phyloP scores from a whole-genome alignment of 1,140 invertebrate species.

The Drosophila tristis region DNA sequence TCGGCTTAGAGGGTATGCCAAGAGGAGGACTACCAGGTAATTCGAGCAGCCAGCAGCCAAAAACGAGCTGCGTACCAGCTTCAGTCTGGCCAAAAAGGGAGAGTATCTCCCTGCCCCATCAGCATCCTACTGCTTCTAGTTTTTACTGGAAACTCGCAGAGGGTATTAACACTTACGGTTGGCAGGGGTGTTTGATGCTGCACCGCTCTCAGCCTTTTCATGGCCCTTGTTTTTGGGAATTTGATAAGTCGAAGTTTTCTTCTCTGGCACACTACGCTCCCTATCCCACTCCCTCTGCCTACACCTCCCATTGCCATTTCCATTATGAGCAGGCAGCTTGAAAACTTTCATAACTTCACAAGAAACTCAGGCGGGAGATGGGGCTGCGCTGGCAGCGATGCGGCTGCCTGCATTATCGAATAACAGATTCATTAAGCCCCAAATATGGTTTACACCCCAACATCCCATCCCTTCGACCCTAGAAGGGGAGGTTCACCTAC shows the following conservation, averaged over 20 bases:
- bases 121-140: background rate
- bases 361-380: constrained; percentile 32
- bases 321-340: constrained; percentile 55
- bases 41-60: background rate
- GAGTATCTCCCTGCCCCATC: background rate
- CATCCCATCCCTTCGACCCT: background rate
- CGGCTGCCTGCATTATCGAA: constrained; percentile 69
- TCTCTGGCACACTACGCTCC: constrained; percentile 6
- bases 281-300: background rate
- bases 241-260: constrained; percentile 57
- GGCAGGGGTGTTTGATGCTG: background rate
- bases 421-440: constrained; percentile 75
- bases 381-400: constrained; percentile 9
- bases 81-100: too few species aligned
- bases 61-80: background rate
- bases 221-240: constrained; percentile 26
- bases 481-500: too few species aligned
- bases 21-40: background rate
- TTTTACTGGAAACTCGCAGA: background rate
- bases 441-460: constrained; percentile 43
- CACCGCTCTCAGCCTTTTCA: too few species aligned
- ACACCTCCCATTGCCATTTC: background rate
- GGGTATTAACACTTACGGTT: too few species aligned
- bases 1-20: background rate
- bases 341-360: constrained; percentile 71